Evolutionary conservation across 2,113 vertebrate species (phyloP), one percentile per base, ranked within the genome.

Genomic region (Rhea americana): DNA sequence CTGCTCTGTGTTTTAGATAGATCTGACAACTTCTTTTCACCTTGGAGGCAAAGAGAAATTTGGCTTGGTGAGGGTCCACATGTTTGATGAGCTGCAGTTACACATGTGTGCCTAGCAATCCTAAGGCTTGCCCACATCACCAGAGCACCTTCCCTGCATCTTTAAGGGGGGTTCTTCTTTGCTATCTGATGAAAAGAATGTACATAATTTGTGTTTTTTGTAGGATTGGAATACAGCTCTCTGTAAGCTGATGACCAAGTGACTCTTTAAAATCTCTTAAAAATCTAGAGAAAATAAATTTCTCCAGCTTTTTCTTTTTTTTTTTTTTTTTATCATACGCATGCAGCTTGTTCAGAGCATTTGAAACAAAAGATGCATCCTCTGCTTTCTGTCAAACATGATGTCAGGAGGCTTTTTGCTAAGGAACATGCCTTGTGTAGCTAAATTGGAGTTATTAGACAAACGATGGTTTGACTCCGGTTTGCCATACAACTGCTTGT

Each of bases 381-480:
- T 70, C 14, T 19, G 3, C 8, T 51, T 30, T 74, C 30, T 74
- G 80, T 55, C 75, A 92, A 43, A 39, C 24, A 37, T 59, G 59
- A 10, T 84, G 48, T 89, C 79, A 85, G 59, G 43, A 89, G 26
- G 58, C 26, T 90, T 75, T 85, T 96, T 89, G n/a, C 85, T 86
- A 70, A 80, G 71, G n/a, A 91, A 48, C 1, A 1, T 82, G 61
- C 53, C 78, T 78, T 68, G 65, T 82, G 79, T 56, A 76, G 47
- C 75, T 93, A 74, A 43, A 13, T 37, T 83, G 53, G 3, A 82
- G 70, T 45, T 66, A 77, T 78, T 63, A 91, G 77, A 90, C 73
- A 93, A 94, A 89, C 72, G n/a, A 43, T 70, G 37, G 32, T 87
- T 84, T 86, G 59, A 67, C 70, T 85, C 50, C 39, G 71, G 35